Evolutionary conservation across 2,888 invertebrate genomes (phyloP).

Genomic region (Agrotis exclamationis): DNA sequence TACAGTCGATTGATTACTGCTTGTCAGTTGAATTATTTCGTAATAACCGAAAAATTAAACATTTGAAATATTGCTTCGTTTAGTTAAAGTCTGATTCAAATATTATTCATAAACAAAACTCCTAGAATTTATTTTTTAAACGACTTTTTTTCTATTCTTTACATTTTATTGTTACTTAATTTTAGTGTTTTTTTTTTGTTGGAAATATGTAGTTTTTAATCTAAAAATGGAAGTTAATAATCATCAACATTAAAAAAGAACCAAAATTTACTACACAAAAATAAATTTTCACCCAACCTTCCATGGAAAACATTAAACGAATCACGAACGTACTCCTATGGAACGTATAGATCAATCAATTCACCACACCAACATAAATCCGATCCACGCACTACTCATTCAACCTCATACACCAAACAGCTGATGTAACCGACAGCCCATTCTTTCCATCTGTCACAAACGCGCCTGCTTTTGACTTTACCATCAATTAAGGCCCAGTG

Average conservation of each 20-base stretch:
- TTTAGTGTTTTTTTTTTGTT: too few species aligned
- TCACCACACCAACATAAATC: background rate
- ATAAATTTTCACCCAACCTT: background rate
- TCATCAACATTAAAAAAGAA: too few species aligned
- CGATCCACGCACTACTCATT: background rate
- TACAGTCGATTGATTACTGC: background rate
- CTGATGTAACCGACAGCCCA: conserved; percentile 34
- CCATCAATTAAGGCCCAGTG: conserved; percentile 74
- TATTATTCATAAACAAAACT: background rate
- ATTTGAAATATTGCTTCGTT: background rate
- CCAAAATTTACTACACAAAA: too few species aligned
- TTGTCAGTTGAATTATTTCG: background rate
- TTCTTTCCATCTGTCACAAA: conserved; percentile 69
- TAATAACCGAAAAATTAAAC: background rate
- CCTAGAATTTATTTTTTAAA: too few species aligned
- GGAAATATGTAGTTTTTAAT: too few species aligned
- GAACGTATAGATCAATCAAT: too few species aligned
- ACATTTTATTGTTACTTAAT: too few species aligned
- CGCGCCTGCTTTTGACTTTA: conserved; percentile 67
- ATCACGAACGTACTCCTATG: too few species aligned
- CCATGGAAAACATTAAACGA: too few species aligned
- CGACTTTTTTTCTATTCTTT: too few species aligned
- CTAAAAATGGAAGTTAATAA: too few species aligned
- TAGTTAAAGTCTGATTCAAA: background rate
- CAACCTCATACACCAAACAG: conserved; percentile 17